Conservation (phyloP, 2,888 invertebrate species). For the Patella caerulea region DNA sequence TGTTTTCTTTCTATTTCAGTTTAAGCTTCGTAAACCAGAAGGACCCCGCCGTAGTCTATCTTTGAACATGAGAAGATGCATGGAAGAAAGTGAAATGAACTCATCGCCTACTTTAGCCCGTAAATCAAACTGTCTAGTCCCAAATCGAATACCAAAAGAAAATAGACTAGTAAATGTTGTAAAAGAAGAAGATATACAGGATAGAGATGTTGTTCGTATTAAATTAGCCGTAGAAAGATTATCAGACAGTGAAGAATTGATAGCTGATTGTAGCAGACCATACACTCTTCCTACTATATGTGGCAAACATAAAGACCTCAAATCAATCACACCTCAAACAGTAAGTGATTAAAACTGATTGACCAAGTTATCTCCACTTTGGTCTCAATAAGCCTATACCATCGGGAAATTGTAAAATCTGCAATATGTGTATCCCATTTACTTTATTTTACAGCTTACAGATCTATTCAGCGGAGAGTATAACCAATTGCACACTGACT, state of each 20-base stretch:
- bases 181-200: background rate
- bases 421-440: too few species aligned
- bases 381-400: background rate
- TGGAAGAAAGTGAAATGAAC: background rate
- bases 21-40: background rate
- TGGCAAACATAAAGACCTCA: conserved; percentile 15
- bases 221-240: too few species aligned
- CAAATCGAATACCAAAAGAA: too few species aligned
- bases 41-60: background rate
- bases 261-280: background rate
- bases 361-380: too few species aligned
- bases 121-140: background rate
- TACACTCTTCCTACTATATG: conserved; percentile 8
- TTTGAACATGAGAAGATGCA: background rate
- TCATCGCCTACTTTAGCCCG: background rate
- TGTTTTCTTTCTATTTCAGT: background rate
- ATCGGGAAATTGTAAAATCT: too few species aligned
- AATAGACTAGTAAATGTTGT: too few species aligned
- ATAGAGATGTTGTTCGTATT: background rate
- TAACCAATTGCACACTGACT: conserved; percentile 40
- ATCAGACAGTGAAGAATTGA: too few species aligned
- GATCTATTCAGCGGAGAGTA: conserved; percentile 81
- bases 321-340: background rate
- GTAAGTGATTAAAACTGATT: too few species aligned
- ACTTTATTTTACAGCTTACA: conserved; percentile 21